Base-by-base conservation (phyloP, 2,888 invertebrate species). In the Eretmocerus hayati region DNA sequence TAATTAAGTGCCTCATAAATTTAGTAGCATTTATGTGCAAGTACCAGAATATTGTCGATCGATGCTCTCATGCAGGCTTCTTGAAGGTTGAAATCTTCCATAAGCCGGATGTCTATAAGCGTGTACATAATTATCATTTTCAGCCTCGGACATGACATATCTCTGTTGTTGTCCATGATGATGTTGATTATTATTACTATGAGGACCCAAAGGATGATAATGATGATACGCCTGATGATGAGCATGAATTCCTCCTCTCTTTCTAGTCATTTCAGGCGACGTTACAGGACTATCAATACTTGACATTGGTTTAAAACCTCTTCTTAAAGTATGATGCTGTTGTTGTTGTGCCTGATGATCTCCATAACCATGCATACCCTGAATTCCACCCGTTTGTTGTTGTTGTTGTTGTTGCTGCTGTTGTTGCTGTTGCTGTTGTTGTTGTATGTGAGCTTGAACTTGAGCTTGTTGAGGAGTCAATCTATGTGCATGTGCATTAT, bases 261-360 rank as follows among this genome's bases (percentile, higher is more conserved):
- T 81, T 41, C 89, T 80, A 18, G 87, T 86, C 86, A 89, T 90
- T 76, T 91, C 91, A 15, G 91, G 91, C 48, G 90, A 91, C 41
- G 91, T 91, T 43, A 87, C 90, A 2, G 90, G 90, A 65, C 88
- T 89, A 68, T 90, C 90, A 49, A 85, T 83, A 59, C 88, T 89
- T 20, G 92, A 88, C 84, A 95, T 89, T 42, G 93, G 92, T 66
- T 93, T 92, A 60, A 95, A 77, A 90, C 95, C 92, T 56, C 90
- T 81, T 72, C 94, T 93, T 60, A 95, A 77, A 8, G 92, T 92
- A 66, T 47, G 52, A 20, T 16, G 41, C 30, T 31, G 31, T 4
- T 22, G 15, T 36, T 31, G 30, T 15, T 19, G 45, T n/a, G n/a
- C n/a, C n/a, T n/a, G n/a, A n/a, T n/a, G n/a, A n/a, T n/a, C n/a